phyloP scores from a whole-genome alignment of 2,888 invertebrate species.

The Tipula confusa region DNA sequence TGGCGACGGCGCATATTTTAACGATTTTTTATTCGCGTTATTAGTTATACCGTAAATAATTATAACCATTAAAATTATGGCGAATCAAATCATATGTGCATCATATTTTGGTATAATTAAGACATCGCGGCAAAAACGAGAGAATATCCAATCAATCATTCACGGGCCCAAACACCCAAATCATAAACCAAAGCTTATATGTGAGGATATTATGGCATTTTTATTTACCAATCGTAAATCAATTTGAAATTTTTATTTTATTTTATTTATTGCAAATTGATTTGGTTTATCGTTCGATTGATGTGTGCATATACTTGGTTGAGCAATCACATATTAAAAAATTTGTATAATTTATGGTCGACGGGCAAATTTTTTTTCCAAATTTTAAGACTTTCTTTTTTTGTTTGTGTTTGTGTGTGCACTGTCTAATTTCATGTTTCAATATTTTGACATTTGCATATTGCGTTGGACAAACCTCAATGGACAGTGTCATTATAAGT shows the following conservation, averaged over 20 bases:
- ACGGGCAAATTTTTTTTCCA: background rate
- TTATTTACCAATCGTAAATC: background rate
- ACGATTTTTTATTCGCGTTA: background rate
- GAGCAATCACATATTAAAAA: background rate
- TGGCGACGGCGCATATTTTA: slow-evolving; percentile 13
- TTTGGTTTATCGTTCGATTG: slow-evolving; percentile 20
- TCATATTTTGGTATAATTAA: background rate
- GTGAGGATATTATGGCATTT: background rate
- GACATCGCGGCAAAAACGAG: background rate
- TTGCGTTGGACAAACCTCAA: too few species aligned
- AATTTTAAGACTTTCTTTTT: too few species aligned
- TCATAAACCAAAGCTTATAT: background rate
- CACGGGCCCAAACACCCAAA: background rate
- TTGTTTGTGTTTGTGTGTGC: too few species aligned
- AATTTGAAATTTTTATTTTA: background rate
- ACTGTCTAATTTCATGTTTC: too few species aligned
- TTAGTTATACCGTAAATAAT: background rate
- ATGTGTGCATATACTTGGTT: background rate
- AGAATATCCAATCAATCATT: background rate
- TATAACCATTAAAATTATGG: background rate
- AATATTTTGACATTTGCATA: too few species aligned
- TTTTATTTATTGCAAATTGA: slow-evolving; percentile 16
- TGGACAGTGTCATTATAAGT: too few species aligned
- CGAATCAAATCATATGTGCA: background rate
- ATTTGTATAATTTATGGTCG: background rate